Percentiles rank a stretch among this genome's conserved stretches.
phyloP scores from a whole-genome alignment of 2,113 vertebrate species.

The Aptenodytes forsteri region DNA sequence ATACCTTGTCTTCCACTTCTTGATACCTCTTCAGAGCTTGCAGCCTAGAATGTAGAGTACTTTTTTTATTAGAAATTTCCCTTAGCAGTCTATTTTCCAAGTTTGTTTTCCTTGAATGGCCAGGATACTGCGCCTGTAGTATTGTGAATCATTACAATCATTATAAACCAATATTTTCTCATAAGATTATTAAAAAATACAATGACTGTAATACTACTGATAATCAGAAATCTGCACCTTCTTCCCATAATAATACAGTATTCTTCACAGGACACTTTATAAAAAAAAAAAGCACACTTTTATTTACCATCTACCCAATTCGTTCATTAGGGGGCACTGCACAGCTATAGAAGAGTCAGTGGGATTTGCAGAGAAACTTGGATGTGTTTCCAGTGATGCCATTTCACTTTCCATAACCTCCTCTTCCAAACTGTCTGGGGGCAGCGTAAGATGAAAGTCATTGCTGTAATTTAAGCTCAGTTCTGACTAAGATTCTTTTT shows the following conservation, averaged over 20 bases:
- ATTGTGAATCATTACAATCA: background rate
- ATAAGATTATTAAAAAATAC: background rate
- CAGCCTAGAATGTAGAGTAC: background rate
- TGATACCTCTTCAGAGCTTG: background rate
- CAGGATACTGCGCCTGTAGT: background rate
- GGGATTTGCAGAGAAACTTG: background rate
- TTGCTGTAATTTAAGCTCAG: background rate
- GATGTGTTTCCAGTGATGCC: background rate
- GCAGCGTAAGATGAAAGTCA: background rate
- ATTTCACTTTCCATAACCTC: background rate
- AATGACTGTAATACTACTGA: background rate
- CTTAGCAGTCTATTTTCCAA: background rate
- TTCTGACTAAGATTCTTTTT: background rate
- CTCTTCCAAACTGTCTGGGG: background rate
- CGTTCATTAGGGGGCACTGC: conserved; percentile 29
- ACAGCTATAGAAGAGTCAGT: background rate
- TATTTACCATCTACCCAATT: background rate
- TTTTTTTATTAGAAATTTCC: background rate
- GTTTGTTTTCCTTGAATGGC: background rate
- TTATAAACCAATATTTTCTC: background rate
- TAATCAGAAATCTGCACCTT: background rate
- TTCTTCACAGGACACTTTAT: background rate
- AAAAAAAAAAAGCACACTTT: background rate
- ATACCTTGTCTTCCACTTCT: background rate
- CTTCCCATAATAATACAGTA: background rate